These are phyloP conservation scores for Dreissena polymorpha DNA, from an alignment of 1,140 invertebrate species.

Conservation along the genomic window DNA sequence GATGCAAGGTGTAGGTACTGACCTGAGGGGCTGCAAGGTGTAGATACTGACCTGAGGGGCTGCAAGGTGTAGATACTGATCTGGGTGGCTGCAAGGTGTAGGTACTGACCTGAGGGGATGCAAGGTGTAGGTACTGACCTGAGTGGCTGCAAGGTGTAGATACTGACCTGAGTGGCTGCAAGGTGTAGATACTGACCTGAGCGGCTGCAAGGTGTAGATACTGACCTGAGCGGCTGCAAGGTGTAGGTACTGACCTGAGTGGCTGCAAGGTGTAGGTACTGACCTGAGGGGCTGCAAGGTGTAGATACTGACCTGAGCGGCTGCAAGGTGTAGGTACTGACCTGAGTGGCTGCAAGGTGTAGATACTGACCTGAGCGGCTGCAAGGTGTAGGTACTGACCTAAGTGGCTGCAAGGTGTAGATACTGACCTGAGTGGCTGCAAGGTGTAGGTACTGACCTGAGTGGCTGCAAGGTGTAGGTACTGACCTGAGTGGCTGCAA, in stretches of 20 bases:
- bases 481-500: constrained; percentile 83
- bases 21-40: constrained; percentile 85
- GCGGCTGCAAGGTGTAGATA: constrained; percentile 84
- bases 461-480: constrained; percentile 84
- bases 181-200: constrained; percentile 82
- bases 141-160: constrained; percentile 84
- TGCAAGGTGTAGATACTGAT: constrained; percentile 84
- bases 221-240: constrained; percentile 83
- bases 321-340: constrained; percentile 84
- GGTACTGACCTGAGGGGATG: constrained; percentile 79
- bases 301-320: constrained; percentile 73
- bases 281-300: constrained; percentile 85
- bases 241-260: constrained; percentile 79
- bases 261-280: constrained; percentile 83
- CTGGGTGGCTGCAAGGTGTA: constrained; percentile 84
- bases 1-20: constrained; percentile 84
- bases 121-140: constrained; percentile 83
- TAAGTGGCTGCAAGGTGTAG: constrained; percentile 84
- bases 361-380: constrained; percentile 74
- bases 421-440: constrained; percentile 81
- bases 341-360: constrained; percentile 85
- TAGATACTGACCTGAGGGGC: constrained; percentile 74
- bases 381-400: constrained; percentile 84
- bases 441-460: constrained; percentile 82
- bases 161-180: constrained; percentile 81